Evolutionary conservation across 2,113 vertebrate genomes (phyloP).

Genomic region (Otis tarda): DNA sequence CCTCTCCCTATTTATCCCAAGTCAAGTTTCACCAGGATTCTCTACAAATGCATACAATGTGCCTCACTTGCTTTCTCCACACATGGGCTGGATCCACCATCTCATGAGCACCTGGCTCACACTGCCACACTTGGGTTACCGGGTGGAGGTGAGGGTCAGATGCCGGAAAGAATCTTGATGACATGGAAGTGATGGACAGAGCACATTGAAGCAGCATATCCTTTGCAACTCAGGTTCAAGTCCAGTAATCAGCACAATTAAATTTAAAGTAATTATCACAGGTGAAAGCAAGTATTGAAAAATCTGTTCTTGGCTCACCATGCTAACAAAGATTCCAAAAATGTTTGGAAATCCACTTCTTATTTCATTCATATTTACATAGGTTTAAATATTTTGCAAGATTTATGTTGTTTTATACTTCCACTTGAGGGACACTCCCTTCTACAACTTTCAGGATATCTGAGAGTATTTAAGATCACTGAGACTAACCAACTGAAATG

Average conservation of each 20-base stretch:
- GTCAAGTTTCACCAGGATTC: not conserved
- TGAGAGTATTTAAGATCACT: not conserved
- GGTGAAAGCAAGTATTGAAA: fast-evolving
- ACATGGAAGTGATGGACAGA: not conserved
- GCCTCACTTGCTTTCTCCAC: not conserved
- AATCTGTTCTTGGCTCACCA: not conserved
- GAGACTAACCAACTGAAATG: not conserved
- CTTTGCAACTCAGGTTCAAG: not conserved
- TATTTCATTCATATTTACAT: not conserved
- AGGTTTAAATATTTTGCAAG: not conserved
- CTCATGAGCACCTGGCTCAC: not conserved
- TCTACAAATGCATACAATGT: not conserved
- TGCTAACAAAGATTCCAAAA: not conserved
- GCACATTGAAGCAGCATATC: not conserved
- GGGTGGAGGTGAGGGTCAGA: not conserved
- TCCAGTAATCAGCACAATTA: not conserved
- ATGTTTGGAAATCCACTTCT: not conserved
- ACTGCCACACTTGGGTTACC: not conserved
- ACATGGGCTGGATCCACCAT: too few species aligned
- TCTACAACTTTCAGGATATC: not conserved
- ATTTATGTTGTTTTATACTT: not conserved
- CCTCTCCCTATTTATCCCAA: not conserved
- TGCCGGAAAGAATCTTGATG: not conserved
- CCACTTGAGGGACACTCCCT: fast-evolving
- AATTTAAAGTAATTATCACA: not conserved